Percentiles rank a stretch among this genome's conserved stretches.
Conservation (phyloP, 2,888 invertebrate species). For the Brenthis ino region DNA sequence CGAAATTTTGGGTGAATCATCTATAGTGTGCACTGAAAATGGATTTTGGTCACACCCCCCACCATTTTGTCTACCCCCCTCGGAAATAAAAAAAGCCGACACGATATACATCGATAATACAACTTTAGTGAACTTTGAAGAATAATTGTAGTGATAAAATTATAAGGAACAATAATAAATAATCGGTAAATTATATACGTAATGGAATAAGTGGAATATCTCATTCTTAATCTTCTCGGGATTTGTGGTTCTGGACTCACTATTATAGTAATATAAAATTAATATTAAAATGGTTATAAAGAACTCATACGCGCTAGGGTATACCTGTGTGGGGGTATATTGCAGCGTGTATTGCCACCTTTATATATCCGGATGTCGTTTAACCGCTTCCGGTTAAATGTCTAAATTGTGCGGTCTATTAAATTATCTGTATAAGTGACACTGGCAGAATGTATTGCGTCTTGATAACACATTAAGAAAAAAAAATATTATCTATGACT, state of each 20-base stretch:
- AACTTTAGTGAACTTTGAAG: slow-evolving; percentile 66
- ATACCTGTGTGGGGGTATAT: too few relatives aligned
- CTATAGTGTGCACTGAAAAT: slow-evolving; percentile 92
- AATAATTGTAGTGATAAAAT: slow-evolving; percentile 6
- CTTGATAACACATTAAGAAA: too few relatives aligned
- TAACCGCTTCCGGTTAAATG: too few relatives aligned
- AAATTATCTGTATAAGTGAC: too few relatives aligned
- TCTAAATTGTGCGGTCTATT: too few relatives aligned
- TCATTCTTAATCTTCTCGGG: slow-evolving; percentile 6
- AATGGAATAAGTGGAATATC: slow-evolving; percentile 5
- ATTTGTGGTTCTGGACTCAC: background rate
- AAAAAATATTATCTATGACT: too few relatives aligned
- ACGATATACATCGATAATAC: slow-evolving; percentile 72
- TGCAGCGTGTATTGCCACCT: too few relatives aligned
- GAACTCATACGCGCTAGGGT: too few relatives aligned
- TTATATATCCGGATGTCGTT: too few relatives aligned
- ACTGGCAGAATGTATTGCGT: too few relatives aligned
- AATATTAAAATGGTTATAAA: too few relatives aligned
- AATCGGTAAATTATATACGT: background rate
- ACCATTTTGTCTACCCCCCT: slow-evolving; percentile 86
- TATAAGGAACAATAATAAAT: background rate
- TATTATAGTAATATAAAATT: background rate
- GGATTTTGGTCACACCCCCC: slow-evolving; percentile 94
- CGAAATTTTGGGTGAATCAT: slow-evolving; percentile 86
- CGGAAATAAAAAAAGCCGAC: slow-evolving; percentile 61